Base-by-base conservation (phyloP, 2,113 vertebrate species). In the Zosterops pallidus region DNA sequence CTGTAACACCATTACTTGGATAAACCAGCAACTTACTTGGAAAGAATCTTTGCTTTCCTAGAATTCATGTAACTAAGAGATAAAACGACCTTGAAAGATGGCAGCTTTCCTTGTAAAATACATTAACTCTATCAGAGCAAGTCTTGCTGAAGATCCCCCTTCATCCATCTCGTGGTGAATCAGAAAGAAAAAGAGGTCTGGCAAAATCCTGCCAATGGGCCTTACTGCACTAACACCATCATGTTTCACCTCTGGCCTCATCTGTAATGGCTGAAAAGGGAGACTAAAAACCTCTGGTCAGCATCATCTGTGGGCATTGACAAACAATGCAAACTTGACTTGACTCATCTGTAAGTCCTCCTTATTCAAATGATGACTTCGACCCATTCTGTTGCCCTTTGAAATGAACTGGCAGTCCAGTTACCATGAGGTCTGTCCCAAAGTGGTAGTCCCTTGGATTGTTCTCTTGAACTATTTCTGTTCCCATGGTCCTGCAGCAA, bases 31-130 rank as follows among this genome's bases (percentile, higher is more conserved):
- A 69, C 93, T 98, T 95, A 67, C 94, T 98, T 95, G 83, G 96
- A 98, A 97, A 79, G 95, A 87, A 55, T 63, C 60, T 85, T 96
- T 96, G 84, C 94, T 97, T 97, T 97, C 96, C 94, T 97, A 97
- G 97, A 97, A 98, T 97, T 95, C 93, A 72, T 95, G 83, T 97
- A 97, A 96, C 89, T 94, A 94, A 96, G 69, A 96, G 90, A 85
- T 94, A 91, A 96, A 96, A 96, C 25, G 90, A 96, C 95, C 93
- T 83, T 82, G 89, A 83, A 86, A 85, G 90, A 94, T 95, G 90
- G 95, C 95, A 96, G 86, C 60, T 94, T 93, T 89, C 69, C 46
- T 86, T 72, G 62, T 83, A 76, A 94, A 96, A 93, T 64, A 21
- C 24, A 86, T 97, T 97, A 96, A 96, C 93, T 90, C 89, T 85